Evolutionary conservation across 2,888 invertebrate species (phyloP).

Genomic region (Cryptosula pallasiana): DNA sequence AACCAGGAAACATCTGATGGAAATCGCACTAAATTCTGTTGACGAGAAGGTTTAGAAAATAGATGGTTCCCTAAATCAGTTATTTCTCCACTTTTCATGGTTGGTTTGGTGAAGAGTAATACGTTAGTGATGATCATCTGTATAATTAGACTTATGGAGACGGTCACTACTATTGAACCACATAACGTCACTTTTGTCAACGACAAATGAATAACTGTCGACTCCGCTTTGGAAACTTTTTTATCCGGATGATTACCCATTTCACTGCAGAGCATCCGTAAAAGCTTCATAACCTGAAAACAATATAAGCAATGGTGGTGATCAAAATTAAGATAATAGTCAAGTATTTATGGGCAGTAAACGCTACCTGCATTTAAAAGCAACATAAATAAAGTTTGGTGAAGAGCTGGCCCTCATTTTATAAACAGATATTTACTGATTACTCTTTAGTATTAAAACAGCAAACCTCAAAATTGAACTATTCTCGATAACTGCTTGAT

Average conservation of each 20-base stretch:
- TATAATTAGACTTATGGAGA: not conserved
- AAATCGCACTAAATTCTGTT: conserved; percentile 9
- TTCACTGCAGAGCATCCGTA: not conserved
- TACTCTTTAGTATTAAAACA: no score
- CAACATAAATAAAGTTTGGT: no score
- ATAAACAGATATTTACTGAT: no score
- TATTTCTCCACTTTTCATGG: not conserved
- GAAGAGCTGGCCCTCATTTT: no score
- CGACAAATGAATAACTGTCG: not conserved
- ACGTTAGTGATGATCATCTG: conserved; percentile 1
- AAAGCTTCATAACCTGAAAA: not conserved
- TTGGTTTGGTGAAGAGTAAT: not conserved
- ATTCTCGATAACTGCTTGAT: no score
- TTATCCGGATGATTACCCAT: not conserved
- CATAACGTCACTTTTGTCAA: not conserved
- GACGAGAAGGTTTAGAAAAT: conserved; percentile 1
- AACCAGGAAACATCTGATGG: conserved; percentile 21
- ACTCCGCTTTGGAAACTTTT: not conserved
- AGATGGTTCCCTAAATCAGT: not conserved
- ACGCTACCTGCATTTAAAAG: no score
- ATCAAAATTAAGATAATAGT: no score
- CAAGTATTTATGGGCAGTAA: no score
- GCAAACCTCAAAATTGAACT: no score
- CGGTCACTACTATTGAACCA: not conserved
- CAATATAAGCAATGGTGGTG: no score